Conservation (phyloP, 2,888 invertebrate genomes). For the Pollenia angustigena region DNA sequence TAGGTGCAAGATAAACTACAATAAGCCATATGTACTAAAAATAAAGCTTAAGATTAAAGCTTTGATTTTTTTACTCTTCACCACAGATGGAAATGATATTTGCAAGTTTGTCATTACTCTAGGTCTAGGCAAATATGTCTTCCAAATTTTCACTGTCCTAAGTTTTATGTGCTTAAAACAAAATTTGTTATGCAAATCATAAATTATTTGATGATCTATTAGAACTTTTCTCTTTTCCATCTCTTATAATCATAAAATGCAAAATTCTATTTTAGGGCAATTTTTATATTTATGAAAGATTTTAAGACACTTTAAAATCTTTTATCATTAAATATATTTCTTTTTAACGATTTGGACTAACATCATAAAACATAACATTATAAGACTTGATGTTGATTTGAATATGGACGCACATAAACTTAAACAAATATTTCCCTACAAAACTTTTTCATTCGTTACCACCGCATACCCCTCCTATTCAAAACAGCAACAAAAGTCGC, state of each 20-base stretch:
- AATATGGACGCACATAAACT: slow-evolving; percentile 1
- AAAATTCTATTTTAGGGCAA: slow-evolving; percentile 3
- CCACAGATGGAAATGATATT: no score
- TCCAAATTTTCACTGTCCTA: no score
- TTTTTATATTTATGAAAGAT: not conserved
- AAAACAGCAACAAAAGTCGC: slow-evolving; percentile 13
- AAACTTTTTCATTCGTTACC: slow-evolving; percentile 1
- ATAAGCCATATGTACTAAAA: no score
- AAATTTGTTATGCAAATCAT: not conserved
- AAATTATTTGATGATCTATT: slow-evolving; percentile 38
- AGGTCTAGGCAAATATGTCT: no score
- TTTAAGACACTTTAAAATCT: slow-evolving; percentile 27
- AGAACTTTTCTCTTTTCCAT: slow-evolving; percentile 2
- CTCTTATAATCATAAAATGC: slow-evolving; percentile 56
- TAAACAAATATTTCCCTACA: not conserved
- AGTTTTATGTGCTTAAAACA: not conserved
- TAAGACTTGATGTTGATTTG: slow-evolving; percentile 47
- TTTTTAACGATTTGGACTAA: slow-evolving; percentile 27
- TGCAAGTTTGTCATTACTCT: no score
- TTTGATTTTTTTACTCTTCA: no score
- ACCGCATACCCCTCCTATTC: slow-evolving; percentile 1
- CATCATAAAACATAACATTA: slow-evolving; percentile 54
- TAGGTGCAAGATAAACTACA: no score
- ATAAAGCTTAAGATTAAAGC: no score
- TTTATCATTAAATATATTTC: slow-evolving; percentile 23